Percentiles rank a stretch among this genome's conserved stretches.
These are phyloP conservation scores for Arnoldichthys spilopterus DNA, from an alignment of 2,797 vertebrate species.

Conservation along the genomic window DNA sequence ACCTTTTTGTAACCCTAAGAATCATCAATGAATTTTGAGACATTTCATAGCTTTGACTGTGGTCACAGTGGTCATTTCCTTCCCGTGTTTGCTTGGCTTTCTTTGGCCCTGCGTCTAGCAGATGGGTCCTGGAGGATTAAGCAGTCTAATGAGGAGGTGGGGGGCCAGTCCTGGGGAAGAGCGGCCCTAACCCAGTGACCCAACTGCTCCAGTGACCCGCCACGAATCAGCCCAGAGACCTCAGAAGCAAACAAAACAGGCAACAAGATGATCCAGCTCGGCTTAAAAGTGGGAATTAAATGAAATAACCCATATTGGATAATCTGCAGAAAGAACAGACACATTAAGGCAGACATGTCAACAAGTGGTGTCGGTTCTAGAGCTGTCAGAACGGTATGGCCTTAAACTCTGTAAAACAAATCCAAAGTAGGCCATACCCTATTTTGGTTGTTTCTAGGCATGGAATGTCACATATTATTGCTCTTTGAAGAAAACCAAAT, in stretches of 20 bases:
- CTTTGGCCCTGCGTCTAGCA: slow-evolving; percentile 68
- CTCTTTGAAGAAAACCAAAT: too few relatives aligned
- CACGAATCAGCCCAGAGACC: slow-evolving; percentile 8
- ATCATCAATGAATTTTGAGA: not conserved
- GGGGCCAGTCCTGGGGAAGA: slow-evolving; percentile 4
- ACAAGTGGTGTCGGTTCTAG: not conserved
- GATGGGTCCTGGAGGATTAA: slow-evolving; percentile 76
- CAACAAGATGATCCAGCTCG: slow-evolving; percentile 5
- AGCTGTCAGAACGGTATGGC: not conserved
- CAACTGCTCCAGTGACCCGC: slow-evolving; percentile 13
- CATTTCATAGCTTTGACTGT: slow-evolving; percentile 48
- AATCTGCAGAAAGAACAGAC: slow-evolving; percentile 25
- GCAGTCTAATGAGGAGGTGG: slow-evolving; percentile 67
- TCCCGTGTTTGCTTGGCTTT: slow-evolving; percentile 72
- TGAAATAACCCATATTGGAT: not conserved
- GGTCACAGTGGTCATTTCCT: slow-evolving; percentile 56
- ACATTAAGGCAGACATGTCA: not conserved
- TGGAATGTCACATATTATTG: too few relatives aligned
- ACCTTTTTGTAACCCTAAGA: too few relatives aligned
- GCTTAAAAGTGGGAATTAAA: slow-evolving; percentile 11
- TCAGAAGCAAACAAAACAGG: not conserved
- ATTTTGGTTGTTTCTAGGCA: too few relatives aligned
- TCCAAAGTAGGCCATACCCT: too few relatives aligned
- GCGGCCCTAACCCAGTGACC: slow-evolving; percentile 28
- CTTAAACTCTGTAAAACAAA: too few relatives aligned